Conservation (phyloP, 2,888 invertebrate genomes). For the Hipparchia sbordonii region DNA sequence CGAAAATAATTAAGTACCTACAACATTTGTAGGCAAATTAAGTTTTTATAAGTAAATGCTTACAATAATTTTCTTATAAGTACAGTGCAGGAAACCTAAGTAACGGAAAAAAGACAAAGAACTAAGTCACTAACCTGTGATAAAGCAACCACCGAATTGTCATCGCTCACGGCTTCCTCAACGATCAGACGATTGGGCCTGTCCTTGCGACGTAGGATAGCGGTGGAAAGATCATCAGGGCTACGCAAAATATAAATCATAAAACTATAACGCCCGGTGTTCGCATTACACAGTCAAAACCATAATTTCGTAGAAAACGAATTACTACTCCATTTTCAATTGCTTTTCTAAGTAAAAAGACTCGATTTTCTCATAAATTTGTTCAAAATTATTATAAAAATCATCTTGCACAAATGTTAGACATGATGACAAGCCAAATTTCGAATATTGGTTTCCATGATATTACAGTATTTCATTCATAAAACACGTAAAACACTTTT, state of each 20-base stretch:
- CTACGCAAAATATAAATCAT: slow-evolving; percentile 67
- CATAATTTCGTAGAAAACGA: slow-evolving; percentile 1
- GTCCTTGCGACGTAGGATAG: slow-evolving; percentile 98
- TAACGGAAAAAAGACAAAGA: slow-evolving; percentile 33
- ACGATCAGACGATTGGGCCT: slow-evolving; percentile 99
- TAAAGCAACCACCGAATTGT: slow-evolving; percentile 98
- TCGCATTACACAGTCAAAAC: slow-evolving; percentile 6
- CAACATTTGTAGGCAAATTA: not conserved
- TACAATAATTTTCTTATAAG: not conserved
- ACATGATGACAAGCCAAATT: slow-evolving; percentile 83
- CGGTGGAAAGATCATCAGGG: slow-evolving; percentile 97
- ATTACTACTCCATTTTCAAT: not conserved
- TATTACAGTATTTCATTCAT: slow-evolving; percentile 34
- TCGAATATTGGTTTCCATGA: slow-evolving; percentile 55
- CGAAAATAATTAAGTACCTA: not conserved
- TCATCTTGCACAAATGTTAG: slow-evolving; percentile 48
- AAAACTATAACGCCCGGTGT: slow-evolving; percentile 34
- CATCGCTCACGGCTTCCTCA: slow-evolving; percentile 99
- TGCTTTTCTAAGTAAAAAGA: not conserved
- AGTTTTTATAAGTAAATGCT: not conserved
- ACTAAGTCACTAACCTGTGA: slow-evolving; percentile 88
- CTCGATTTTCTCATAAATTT: slow-evolving; percentile 4
- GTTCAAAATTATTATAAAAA: slow-evolving; percentile 16
- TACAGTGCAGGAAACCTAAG: not conserved
- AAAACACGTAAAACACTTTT: slow-evolving; percentile 22